Evolutionary conservation across 2,888 invertebrate species (phyloP).

Genomic region (Brachyptera putata): DNA sequence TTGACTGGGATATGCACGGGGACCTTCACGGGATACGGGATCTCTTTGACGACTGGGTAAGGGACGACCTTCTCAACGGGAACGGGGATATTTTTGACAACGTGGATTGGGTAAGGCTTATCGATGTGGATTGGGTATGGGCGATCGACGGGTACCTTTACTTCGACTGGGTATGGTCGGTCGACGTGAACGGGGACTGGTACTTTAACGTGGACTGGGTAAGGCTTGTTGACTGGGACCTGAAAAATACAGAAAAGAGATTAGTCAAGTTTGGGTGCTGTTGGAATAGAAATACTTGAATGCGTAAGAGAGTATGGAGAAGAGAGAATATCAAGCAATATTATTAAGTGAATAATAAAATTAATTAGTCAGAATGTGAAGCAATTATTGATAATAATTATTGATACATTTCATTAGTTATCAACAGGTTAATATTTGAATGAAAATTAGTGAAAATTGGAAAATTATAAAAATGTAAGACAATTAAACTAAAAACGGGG

Average conservation of each 20-base stretch:
- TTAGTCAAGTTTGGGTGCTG: too few relatives aligned
- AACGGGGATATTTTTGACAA: slow-evolving; percentile 47
- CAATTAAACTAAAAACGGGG: too few relatives aligned
- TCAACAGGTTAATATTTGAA: too few relatives aligned
- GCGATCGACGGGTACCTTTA: slow-evolving; percentile 27
- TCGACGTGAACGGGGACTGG: slow-evolving; percentile 52
- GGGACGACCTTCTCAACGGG: slow-evolving; percentile 39
- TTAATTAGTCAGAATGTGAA: too few relatives aligned
- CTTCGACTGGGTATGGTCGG: slow-evolving; percentile 47
- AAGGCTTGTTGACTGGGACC: slow-evolving; percentile 45
- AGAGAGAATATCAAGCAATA: too few relatives aligned
- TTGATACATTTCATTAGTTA: too few relatives aligned
- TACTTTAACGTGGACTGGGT: slow-evolving; percentile 55
- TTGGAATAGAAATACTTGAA: too few relatives aligned
- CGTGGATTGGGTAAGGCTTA: slow-evolving; percentile 45
- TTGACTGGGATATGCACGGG: slow-evolving; percentile 54
- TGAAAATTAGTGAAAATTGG: too few relatives aligned
- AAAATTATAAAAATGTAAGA: too few relatives aligned
- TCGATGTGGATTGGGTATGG: slow-evolving; percentile 42
- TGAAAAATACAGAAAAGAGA: neutral
- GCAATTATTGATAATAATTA: too few relatives aligned
- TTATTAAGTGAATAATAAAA: too few relatives aligned
- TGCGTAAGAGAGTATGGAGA: too few relatives aligned
- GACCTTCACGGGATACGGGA: slow-evolving; percentile 61
- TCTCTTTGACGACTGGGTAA: slow-evolving; percentile 57